Evolutionary conservation across 2,113 vertebrate species (phyloP).

Genomic region (Cromileptes altivelis): DNA sequence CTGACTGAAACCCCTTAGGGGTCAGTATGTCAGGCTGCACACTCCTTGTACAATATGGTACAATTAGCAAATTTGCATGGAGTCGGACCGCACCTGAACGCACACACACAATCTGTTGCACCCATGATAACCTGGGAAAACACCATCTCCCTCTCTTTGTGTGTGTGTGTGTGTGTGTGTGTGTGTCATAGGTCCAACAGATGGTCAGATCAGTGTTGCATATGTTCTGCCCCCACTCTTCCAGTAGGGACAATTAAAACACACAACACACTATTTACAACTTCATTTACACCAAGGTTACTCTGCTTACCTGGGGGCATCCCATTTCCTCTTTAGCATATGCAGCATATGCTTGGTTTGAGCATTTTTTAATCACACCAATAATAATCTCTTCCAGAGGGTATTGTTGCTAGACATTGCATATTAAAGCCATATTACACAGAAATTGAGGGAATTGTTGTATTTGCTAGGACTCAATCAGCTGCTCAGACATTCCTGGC

Average conservation of each 20-base stretch:
- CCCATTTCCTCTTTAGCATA: not conserved
- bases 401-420: conserved; percentile 26
- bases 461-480: not conserved
- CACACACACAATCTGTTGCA: conserved; percentile 49
- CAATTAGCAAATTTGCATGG: conserved; percentile 25
- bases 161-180: conserved; percentile 2
- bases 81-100: conserved; percentile 33
- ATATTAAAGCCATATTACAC: conserved; percentile 19
- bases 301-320: conserved; percentile 11
- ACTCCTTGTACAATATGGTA: conserved; percentile 31
- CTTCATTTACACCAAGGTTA: conserved; percentile 4
- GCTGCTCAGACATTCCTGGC: not conserved
- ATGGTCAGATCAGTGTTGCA: conserved; percentile 62
- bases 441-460: not conserved
- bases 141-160: not conserved
- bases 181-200: conserved; percentile 37
- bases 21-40: conserved; percentile 8
- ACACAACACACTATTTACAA: conserved; percentile 21
- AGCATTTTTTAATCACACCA: conserved; percentile 7
- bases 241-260: conserved; percentile 35
- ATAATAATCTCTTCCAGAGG: conserved; percentile 22
- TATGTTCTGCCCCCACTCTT: conserved; percentile 46
- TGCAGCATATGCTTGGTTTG: not conserved
- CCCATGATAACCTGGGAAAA: not conserved
- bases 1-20: not conserved